Conservation (phyloP, 92 coral and sea anemone species). For the Porites divaricata region DNA sequence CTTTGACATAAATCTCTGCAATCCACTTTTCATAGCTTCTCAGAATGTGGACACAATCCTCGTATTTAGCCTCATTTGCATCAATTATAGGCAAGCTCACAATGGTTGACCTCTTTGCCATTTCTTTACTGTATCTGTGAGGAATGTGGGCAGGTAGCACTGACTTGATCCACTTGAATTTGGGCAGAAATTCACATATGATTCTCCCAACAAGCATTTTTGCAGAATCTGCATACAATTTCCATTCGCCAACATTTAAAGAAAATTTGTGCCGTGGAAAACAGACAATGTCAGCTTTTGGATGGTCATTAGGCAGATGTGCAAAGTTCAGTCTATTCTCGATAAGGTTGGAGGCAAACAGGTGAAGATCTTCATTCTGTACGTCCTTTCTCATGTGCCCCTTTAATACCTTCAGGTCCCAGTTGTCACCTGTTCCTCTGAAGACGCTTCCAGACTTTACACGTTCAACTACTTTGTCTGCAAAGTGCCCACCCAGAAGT, state of each 20-base stretch:
- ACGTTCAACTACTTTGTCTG: slow-evolving; percentile 45
- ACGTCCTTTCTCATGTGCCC: slow-evolving; percentile 64
- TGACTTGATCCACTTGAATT: slow-evolving; percentile 54
- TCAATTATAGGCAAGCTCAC: slow-evolving; percentile 58
- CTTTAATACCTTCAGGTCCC: slow-evolving; percentile 44
- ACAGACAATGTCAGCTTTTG: slow-evolving; percentile 41
- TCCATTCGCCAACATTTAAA: slow-evolving; percentile 53
- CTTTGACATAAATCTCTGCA: slow-evolving; percentile 56
- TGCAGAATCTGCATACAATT: slow-evolving; percentile 50
- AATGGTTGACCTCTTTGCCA: slow-evolving; percentile 64
- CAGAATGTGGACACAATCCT: slow-evolving; percentile 64
- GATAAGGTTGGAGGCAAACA: slow-evolving; percentile 65
- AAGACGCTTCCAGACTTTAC: slow-evolving; percentile 19
- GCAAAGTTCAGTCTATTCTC: slow-evolving; percentile 61
- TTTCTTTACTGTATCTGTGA: slow-evolving; percentile 61
- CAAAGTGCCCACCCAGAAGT: slow-evolving; percentile 65
- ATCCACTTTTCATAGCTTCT: slow-evolving; percentile 59
- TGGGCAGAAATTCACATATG: slow-evolving; percentile 54
- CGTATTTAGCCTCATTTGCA: slow-evolving; percentile 70
- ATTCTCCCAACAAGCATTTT: slow-evolving; percentile 52
- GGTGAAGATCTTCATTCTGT: slow-evolving; percentile 67
- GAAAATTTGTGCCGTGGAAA: slow-evolving; percentile 49
- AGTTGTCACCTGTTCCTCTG: slow-evolving; percentile 68
- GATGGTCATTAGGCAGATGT: slow-evolving; percentile 54
- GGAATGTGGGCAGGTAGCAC: slow-evolving; percentile 53